phyloP scores from a whole-genome alignment of 2,113 vertebrate species.

The Corynorhinus townsendii region DNA sequence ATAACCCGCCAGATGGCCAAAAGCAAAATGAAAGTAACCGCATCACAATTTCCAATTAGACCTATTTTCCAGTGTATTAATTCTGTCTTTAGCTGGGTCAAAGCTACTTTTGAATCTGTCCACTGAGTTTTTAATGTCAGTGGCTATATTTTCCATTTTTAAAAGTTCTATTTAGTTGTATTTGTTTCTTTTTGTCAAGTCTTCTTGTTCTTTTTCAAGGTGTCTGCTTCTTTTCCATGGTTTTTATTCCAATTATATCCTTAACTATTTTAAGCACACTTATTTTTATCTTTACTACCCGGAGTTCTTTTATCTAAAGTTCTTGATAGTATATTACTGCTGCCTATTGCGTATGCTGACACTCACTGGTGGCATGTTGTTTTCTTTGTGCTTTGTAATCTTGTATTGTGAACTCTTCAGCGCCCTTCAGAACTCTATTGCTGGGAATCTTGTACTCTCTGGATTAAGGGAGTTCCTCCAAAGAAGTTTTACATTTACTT shows the following conservation, averaged over 20 bases:
- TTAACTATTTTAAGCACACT: not conserved
- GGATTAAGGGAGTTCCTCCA: not conserved
- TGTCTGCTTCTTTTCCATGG: not conserved
- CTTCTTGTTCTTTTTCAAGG: not conserved
- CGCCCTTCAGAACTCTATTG: not conserved
- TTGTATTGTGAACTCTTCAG: not conserved
- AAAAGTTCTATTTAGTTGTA: not conserved
- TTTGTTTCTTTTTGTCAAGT: not conserved
- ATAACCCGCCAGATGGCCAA: not conserved
- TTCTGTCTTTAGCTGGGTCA: not conserved
- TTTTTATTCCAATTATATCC: not conserved
- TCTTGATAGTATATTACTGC: not conserved
- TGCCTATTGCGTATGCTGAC: not conserved
- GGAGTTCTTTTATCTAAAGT: not conserved
- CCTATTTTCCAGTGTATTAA: not conserved
- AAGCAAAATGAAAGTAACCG: not conserved
- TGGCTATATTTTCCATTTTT: not conserved
- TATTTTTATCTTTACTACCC: not conserved
- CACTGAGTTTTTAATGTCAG: not conserved
- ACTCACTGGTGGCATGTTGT: not conserved
- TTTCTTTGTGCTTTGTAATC: not conserved
- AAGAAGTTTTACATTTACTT: not conserved
- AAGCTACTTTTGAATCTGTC: not conserved
- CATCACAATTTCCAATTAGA: not conserved
- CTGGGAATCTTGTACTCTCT: not conserved